phyloP scores from a whole-genome alignment of 1,140 invertebrate species.

The Papilio helenus region DNA sequence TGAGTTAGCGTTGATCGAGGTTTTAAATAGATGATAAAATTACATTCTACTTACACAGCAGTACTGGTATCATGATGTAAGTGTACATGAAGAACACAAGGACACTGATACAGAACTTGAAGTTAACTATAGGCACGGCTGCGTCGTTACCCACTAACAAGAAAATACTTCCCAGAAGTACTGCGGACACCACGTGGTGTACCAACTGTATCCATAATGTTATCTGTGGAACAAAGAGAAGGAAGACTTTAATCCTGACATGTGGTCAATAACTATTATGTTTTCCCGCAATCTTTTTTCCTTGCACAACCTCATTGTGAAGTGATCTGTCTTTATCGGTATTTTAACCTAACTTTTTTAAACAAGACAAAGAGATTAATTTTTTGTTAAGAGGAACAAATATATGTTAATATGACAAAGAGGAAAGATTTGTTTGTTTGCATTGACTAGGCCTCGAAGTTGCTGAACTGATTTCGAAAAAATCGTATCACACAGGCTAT shows the following conservation, averaged over 20 bases:
- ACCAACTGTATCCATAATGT: slow-evolving; percentile 82
- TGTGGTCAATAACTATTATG: neutral
- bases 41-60: slow-evolving; percentile 82
- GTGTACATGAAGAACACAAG: slow-evolving; percentile 86
- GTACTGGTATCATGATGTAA: slow-evolving; percentile 84
- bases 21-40: neutral
- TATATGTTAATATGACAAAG: no score
- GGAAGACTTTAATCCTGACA: neutral
- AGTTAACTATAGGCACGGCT: slow-evolving; percentile 80
- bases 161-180: slow-evolving; percentile 84
- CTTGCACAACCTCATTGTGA: no score
- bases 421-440: no score
- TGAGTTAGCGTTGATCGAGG: no score
- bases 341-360: no score
- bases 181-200: slow-evolving; percentile 82
- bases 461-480: no score
- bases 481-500: no score
- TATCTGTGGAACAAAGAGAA: slow-evolving; percentile 62
- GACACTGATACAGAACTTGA: slow-evolving; percentile 84
- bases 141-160: slow-evolving; percentile 83
- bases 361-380: no score
- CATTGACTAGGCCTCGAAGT: no score
- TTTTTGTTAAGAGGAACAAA: no score
- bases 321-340: no score
- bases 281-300: neutral